A percentile compares a stretch with the other conserved stretches of the same genome.
Conservation (phyloP, 2,797 vertebrate genomes). For the Lagocephalus sceleratus region DNA sequence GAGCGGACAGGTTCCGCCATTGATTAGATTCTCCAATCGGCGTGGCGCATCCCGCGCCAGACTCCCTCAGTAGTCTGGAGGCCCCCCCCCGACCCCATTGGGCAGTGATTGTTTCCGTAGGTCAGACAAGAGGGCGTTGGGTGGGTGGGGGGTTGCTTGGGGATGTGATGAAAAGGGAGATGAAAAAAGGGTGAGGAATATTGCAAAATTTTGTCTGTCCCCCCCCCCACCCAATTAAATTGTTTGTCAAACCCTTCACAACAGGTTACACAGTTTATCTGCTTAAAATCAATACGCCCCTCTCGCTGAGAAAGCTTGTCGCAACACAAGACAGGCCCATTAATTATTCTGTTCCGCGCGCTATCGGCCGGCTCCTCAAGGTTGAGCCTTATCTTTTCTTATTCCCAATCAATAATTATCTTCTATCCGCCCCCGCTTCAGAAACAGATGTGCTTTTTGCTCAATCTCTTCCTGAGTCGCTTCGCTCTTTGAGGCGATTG, state of each 20-base stretch:
- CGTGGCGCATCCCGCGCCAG: conserved; percentile 51
- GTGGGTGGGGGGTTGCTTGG: too few species aligned
- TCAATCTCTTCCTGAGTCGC: conserved; percentile 51
- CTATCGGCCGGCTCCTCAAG: conserved; percentile 69
- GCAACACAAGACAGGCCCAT: conserved; percentile 70
- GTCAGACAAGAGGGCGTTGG: conserved; percentile 62
- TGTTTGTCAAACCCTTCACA: conserved; percentile 77
- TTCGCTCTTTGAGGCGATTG: conserved; percentile 34
- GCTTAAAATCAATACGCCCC: conserved; percentile 75
- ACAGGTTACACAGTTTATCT: conserved; percentile 76
- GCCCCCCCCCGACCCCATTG: conserved; percentile 56
- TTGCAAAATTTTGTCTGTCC: conserved; percentile 48
- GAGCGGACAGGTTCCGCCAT: conserved; percentile 62
- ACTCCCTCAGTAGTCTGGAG: conserved; percentile 63
- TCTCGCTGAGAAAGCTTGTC: conserved; percentile 72
- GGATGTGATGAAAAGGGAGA: conserved; percentile 68
- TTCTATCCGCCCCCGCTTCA: conserved; percentile 56
- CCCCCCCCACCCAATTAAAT: conserved; percentile 67
- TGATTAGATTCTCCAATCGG: conserved; percentile 70
- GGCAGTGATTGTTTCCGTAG: conserved; percentile 74
- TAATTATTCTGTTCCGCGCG: conserved; percentile 73
- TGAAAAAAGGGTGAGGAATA: conserved; percentile 67
- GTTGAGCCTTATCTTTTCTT: conserved; percentile 79
- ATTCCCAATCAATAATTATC: conserved; percentile 81
- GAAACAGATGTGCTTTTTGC: conserved; percentile 71